Evolutionary conservation across 2,888 invertebrate genomes (phyloP).

Genomic region (Andrena chrysosceles): DNA sequence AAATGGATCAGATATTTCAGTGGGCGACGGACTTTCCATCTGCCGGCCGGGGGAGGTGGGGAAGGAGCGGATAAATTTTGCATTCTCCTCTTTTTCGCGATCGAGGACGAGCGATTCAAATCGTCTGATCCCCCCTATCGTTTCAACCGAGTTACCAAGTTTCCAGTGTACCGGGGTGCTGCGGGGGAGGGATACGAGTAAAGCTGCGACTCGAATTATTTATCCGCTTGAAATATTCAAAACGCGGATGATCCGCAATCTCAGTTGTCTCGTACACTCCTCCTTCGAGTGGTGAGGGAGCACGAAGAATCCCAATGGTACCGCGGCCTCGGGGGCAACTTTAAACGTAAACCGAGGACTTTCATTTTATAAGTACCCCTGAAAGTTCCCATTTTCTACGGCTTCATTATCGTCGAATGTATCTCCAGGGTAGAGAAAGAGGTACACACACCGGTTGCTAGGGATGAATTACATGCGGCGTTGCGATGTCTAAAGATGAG

Average conservation of each 20-base stretch:
- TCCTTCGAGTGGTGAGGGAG: background rate
- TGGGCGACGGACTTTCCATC: background rate
- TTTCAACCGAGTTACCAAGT: constrained; percentile 37
- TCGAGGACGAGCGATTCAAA: constrained; percentile 24
- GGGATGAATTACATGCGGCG: background rate
- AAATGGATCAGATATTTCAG: constrained; percentile 53
- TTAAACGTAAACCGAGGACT: constrained; percentile 10
- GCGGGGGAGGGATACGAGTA: background rate
- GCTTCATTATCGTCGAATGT: background rate
- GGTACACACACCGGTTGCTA: background rate
- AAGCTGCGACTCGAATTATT: constrained; percentile 43
- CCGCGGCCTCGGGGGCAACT: background rate
- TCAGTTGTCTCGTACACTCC: constrained; percentile 10
- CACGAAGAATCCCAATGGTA: constrained; percentile 10
- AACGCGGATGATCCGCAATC: constrained; percentile 45
- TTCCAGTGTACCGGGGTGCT: background rate
- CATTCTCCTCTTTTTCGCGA: constrained; percentile 13
- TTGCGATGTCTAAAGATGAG: too few relatives aligned
- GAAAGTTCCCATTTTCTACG: background rate
- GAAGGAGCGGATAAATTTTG: constrained; percentile 38
- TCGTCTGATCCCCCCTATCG: constrained; percentile 37
- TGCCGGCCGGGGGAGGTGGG: too few relatives aligned
- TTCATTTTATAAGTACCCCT: constrained; percentile 7
- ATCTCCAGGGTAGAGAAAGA: background rate
- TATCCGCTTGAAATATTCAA: constrained; percentile 49